Evolutionary conservation across 1,140 invertebrate species (phyloP), one percentile per base, ranked within the genome.

Genomic region (Aethina tumida): DNA sequence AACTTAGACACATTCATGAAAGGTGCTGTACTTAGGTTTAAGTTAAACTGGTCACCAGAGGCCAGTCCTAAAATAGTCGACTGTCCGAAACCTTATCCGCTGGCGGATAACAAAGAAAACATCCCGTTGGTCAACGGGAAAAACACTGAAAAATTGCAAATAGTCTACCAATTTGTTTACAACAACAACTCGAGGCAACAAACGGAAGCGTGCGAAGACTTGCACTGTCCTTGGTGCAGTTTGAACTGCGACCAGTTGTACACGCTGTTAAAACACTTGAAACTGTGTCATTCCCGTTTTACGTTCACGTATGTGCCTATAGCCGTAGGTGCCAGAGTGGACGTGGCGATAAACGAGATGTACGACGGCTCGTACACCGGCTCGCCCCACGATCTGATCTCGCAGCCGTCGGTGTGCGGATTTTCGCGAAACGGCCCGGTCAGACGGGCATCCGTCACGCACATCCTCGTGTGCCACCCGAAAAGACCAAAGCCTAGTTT

Each of bases 291-390:
- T 67, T 84, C 87, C 2, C 70, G 93, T 52, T 96, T 96, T 59
- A 84, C 85, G 41, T 96, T 97, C 56, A 86, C 85, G 5, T 91
- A 91, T 64, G 80, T 84, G 6, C 83, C 75, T 45, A 84, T 88
- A 59, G 74, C 77, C 1, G 79, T 81, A 60, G 89, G 88, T 41
- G 85, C 87, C 25, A 68, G 87, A 46, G 91, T 97, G 43, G 91
- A 97, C 65, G 91, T 97, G 7, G 85, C 90, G 1, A 86, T 97
- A 39, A 97, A 97, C 64, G 90, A 96, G 56, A 69, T 81, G 24
- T 97, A 93, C 60, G 92, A 97, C 66, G 91, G 92, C 0, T 94
- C 91, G 0, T 97, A 96, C 60, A 79, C 84, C 10, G 92, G 93
- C n/a, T 91, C 88, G 37, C 90, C 91, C 1, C 88, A 93, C 55